Evolutionary conservation across 2,888 invertebrate genomes (phyloP).

Genomic region (Ceraclea dissimilis): DNA sequence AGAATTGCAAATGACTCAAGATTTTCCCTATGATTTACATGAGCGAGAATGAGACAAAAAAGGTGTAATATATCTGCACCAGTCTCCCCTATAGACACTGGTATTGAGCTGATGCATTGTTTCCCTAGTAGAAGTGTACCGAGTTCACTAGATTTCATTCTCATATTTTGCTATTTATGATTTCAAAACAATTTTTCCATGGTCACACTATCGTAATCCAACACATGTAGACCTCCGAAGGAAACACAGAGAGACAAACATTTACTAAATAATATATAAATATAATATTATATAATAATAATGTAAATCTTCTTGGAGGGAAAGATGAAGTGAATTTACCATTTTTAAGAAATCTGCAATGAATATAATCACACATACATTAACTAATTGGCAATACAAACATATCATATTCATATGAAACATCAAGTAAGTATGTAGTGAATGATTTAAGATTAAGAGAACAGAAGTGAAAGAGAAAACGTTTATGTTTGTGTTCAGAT

Average conservation of each 20-base stretch:
- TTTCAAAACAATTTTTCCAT: too few species aligned
- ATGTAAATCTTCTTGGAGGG: background rate
- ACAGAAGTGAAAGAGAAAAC: background rate
- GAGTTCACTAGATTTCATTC: too few species aligned
- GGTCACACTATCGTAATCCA: too few species aligned
- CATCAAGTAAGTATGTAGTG: background rate
- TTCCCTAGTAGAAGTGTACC: too few species aligned
- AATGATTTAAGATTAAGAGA: background rate
- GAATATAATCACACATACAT: background rate
- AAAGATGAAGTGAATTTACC: conserved; percentile 1
- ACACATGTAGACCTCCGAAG: background rate
- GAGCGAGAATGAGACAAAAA: too few species aligned
- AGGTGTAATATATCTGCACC: too few species aligned
- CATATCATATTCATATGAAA: background rate
- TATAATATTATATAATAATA: background rate
- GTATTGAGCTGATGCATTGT: too few species aligned
- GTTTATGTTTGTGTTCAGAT: background rate
- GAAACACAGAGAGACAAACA: background rate
- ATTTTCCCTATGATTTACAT: too few species aligned
- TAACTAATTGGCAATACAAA: background rate
- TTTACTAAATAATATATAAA: conserved; percentile 1
- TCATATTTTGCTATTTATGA: too few species aligned
- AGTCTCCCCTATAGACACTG: too few species aligned
- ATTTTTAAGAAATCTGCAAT: conserved; percentile 2
- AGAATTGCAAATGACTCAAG: too few species aligned